A percentile compares a stretch with the other conserved stretches of the same genome.
phyloP scores from a whole-genome alignment of 2,113 vertebrate species.

The Apodemus sylvaticus region DNA sequence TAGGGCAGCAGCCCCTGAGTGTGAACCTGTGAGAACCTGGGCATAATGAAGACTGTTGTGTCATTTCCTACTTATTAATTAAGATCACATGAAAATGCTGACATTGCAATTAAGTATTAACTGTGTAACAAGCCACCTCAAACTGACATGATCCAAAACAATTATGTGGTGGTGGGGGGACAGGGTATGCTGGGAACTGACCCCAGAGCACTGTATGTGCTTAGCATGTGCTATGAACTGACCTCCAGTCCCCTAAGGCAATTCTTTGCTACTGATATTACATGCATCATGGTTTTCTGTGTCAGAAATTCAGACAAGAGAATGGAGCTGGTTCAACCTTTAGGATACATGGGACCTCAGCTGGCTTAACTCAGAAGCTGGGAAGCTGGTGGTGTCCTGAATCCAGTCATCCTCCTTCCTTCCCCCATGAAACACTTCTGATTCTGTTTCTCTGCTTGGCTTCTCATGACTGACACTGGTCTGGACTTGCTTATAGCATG shows the following conservation, averaged over 20 bases:
- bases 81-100: conserved; percentile 14
- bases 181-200: neutral
- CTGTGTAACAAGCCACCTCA: neutral
- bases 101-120: neutral
- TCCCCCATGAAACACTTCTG: neutral
- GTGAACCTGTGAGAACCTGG: neutral
- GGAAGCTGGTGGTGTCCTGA: neutral
- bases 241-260: neutral
- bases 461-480: neutral
- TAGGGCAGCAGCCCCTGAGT: neutral
- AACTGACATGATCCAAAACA: neutral
- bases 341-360: neutral
- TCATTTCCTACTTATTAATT: conserved; percentile 9
- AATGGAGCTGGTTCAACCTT: neutral
- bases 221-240: neutral
- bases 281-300: neutral
- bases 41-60: neutral
- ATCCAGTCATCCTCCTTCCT: neutral
- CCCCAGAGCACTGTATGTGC: neutral
- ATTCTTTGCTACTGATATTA: neutral
- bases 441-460: neutral
- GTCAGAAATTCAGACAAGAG: neutral
- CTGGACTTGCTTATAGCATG: neutral
- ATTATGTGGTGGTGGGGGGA: neutral
- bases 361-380: neutral